phyloP scores from a whole-genome alignment of 2,888 invertebrate species.

The Pristionchus fissidentatus region DNA sequence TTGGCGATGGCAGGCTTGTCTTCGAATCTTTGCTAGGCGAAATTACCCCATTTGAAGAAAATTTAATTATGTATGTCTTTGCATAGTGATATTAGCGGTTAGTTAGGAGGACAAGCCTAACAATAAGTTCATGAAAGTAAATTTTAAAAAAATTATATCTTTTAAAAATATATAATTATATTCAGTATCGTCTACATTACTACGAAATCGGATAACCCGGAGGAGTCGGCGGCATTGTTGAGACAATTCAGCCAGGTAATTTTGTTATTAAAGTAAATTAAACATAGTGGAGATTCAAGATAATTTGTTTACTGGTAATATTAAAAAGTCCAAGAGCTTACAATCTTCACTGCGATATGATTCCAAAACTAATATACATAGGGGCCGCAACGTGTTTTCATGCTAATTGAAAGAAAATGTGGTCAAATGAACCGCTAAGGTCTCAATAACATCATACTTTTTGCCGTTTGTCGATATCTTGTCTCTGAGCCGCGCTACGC shows the following conservation, averaged over 20 bases:
- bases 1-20: too few relatives aligned
- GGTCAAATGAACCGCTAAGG: too few relatives aligned
- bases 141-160: background rate
- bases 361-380: slow-evolving; percentile 56
- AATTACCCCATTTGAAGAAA: background rate
- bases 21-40: background rate
- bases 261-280: too few relatives aligned
- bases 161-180: background rate
- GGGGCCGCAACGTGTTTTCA: background rate
- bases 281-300: too few relatives aligned
- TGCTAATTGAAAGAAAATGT: too few relatives aligned
- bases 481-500: too few relatives aligned
- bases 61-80: background rate
- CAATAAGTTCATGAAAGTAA: background rate
- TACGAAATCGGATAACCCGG: slow-evolving; percentile 79
- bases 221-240: slow-evolving; percentile 79
- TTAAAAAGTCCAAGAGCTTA: too few relatives aligned
- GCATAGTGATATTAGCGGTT: background rate
- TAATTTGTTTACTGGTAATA: too few relatives aligned
- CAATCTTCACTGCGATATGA: too few relatives aligned
- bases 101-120: background rate
- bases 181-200: slow-evolving; percentile 81
- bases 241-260: slow-evolving; percentile 78
- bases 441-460: too few relatives aligned
- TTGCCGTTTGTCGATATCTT: too few relatives aligned